phyloP scores from a whole-genome alignment of 2,797 vertebrate genomes.

The Gephyroberyx darwinii region DNA sequence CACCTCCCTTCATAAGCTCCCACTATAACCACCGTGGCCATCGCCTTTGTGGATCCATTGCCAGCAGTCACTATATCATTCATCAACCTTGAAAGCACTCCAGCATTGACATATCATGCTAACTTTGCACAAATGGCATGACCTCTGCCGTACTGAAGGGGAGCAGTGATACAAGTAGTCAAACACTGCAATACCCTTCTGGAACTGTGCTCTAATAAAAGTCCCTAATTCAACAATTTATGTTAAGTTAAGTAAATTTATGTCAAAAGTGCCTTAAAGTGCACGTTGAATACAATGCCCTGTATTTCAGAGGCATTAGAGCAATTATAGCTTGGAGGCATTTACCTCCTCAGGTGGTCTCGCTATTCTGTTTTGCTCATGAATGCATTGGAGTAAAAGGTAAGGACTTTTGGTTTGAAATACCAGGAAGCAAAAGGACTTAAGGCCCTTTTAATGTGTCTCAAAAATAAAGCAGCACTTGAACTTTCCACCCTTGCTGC shows the following conservation, averaged over 20 bases:
- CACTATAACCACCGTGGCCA: no score
- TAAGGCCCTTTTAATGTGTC: neutral
- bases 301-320: no score
- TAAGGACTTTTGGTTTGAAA: neutral
- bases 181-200: neutral
- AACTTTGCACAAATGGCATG: conserved; percentile 3
- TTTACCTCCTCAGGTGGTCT: conserved; percentile 4
- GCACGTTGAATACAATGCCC: no score
- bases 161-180: neutral
- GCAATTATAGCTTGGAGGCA: neutral
- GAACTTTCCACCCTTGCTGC: neutral
- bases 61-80: no score
- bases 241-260: no score
- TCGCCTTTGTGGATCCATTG: no score
- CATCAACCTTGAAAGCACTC: neutral
- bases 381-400: neutral
- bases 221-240: no score
- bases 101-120: neutral
- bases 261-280: no score
- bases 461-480: neutral
- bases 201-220: no score
- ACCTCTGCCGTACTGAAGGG: conserved; percentile 3
- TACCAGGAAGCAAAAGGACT: neutral
- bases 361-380: neutral
- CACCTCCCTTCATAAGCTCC: no score